Base-by-base conservation (phyloP, 1,140 invertebrate genomes). In the Camponotus floridanus region DNA sequence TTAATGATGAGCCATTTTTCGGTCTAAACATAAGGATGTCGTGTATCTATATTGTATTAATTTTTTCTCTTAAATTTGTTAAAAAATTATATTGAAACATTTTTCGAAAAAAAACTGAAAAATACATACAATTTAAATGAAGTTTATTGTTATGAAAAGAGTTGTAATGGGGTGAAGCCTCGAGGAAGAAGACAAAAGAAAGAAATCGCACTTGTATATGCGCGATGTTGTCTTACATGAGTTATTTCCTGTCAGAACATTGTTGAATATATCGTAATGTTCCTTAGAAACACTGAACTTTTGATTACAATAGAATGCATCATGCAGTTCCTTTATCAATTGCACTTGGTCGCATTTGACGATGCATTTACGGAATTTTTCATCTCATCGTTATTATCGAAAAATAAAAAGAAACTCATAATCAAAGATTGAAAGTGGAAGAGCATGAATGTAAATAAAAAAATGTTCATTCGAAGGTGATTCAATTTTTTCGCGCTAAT, bases 261-360 rank as follows among this genome's bases (percentile, higher is more conserved):
- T 18, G 33, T 55, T 13, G 48, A 31, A 18, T 15, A 18, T 71
- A 71, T 51, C 18, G 45, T 2, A 15, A 33, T 1, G 2, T 55
- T 51, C 48, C 15, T 21, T n/a, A 70, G 68, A 62, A 70, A 45
- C 62, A 71, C 39, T 55, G 45, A 64, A 45, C 5, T 11, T 61
- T 21, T 55, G 74, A 85, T 85, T 57, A 62, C 65, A 55, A 21
- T 21, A 48, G 64, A 57, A 65, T 57, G 88, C 86, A 86, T 74
- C 81, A 65, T 70, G 84, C 68, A 31, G 61, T 55, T 70, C 76
- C 51, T 83, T 88, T 88, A 89, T 88, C 87, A 84, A 61, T 26
- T 71, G 39, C 70, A 59, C 55, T 79, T 31, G 76, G 59, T 31
- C 39, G 57, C 76, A 51, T 51, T 51, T 51, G 48, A 18, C 9